A percentile compares a stretch with the other conserved stretches of the same genome.
Evolutionary conservation across 2,797 vertebrate genomes (phyloP).

Genomic region (Telmatherina bonti): DNA sequence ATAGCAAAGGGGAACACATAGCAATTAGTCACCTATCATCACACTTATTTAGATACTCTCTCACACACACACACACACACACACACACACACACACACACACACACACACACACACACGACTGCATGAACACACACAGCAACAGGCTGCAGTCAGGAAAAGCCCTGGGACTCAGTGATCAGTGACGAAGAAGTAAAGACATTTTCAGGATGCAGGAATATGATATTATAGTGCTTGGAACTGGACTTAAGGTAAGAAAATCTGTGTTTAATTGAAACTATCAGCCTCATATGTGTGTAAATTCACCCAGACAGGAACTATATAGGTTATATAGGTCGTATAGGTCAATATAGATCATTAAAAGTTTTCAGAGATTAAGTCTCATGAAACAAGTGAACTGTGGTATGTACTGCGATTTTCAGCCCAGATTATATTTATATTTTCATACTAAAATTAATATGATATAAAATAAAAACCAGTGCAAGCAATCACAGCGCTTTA

Average conservation of each 20-base stretch:
- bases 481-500: neutral
- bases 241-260: conserved; percentile 81
- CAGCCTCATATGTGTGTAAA: neutral
- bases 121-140: neutral
- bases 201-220: conserved; percentile 79
- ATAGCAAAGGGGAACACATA: conserved; percentile 61
- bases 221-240: conserved; percentile 86
- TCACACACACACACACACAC: conserved; percentile 4
- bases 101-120: too few relatives aligned
- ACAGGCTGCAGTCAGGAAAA: conserved; percentile 7
- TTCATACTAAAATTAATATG: neutral
- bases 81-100: neutral
- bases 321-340: too few relatives aligned
- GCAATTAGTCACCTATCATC: conserved; percentile 61
- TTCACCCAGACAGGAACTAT: neutral
- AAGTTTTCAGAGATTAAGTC: neutral
- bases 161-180: neutral
- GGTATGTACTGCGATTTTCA: neutral
- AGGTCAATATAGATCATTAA: too few relatives aligned
- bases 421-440: neutral
- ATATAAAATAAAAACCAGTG: neutral
- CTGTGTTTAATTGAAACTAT: neutral
- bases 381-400: neutral
- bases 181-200: neutral
- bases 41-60: conserved; percentile 25